These are phyloP conservation scores for Diadophis punctatus DNA, from an alignment of 2,113 vertebrate species.

Conservation along the genomic window DNA sequence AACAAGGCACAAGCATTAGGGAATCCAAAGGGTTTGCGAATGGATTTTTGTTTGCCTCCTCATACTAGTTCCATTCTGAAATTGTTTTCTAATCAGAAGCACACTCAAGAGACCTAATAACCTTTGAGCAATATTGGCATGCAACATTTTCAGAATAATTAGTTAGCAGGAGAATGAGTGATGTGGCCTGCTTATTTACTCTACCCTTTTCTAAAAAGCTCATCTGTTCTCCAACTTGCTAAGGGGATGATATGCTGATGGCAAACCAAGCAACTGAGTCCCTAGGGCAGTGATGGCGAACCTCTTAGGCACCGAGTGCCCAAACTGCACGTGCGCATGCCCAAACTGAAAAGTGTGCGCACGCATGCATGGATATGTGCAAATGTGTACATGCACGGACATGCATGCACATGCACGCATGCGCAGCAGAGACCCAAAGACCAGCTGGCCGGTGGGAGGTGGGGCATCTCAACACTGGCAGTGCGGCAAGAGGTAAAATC, in stretches of 20 bases:
- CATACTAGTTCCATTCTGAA: not conserved
- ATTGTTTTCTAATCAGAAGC: conserved; percentile 31
- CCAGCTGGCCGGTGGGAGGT: no score
- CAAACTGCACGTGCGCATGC: no score
- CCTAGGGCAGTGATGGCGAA: no score
- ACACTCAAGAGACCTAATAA: conserved; percentile 37
- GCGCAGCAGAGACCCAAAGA: no score
- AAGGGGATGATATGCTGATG: not conserved
- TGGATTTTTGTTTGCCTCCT: not conserved
- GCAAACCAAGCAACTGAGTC: conserved; percentile 18
- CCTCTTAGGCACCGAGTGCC: no score
- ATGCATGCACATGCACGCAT: no score
- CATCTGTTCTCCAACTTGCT: not conserved
- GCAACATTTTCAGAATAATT: conserved; percentile 33
- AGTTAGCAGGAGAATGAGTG: conserved; percentile 1
- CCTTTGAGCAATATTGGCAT: conserved; percentile 48
- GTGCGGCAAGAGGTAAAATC: no score
- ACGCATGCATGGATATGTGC: no score
- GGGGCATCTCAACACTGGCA: no score
- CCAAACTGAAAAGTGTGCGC: no score
- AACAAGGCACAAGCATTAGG: not conserved
- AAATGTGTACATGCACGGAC: no score
- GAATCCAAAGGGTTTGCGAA: not conserved
- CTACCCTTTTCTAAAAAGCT: not conserved
- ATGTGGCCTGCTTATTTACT: not conserved